A percentile compares a stretch with the other conserved stretches of the same genome.
Conservation (phyloP, 2,113 vertebrate genomes). For the Martes martes region DNA sequence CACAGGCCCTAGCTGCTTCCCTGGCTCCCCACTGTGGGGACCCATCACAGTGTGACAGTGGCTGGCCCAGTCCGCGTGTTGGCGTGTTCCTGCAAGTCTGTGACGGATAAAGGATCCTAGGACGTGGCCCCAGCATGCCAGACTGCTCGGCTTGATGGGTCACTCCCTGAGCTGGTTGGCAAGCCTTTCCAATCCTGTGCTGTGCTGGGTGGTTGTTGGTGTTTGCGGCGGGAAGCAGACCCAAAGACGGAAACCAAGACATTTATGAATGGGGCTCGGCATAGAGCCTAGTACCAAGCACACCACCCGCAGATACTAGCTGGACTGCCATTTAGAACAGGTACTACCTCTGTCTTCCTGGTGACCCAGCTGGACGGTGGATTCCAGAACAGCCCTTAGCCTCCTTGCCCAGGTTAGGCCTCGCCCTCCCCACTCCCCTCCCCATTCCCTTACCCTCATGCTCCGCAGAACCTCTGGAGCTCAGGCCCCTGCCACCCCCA, state of each 20-base stretch:
- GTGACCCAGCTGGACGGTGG: fast-evolving
- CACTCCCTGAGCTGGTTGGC: not conserved
- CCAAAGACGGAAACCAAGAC: not conserved
- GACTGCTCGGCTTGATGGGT: not conserved
- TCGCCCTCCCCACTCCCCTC: fast-evolving
- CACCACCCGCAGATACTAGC: fast-evolving
- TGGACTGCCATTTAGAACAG: not conserved
- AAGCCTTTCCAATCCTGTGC: not conserved
- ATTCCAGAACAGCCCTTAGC: not conserved
- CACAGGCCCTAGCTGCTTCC: not conserved
- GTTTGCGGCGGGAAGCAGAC: not conserved
- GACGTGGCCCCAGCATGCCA: too few species aligned
- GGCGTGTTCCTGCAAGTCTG: not conserved
- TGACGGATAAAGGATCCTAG: not conserved
- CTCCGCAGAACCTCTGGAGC: not conserved
- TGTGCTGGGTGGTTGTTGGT: not conserved
- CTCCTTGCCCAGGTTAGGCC: too few species aligned
- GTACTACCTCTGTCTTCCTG: fast-evolving
- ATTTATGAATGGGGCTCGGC: fast-evolving
- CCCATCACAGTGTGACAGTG: not conserved
- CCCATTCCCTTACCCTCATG: fast-evolving
- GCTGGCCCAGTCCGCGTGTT: not conserved
- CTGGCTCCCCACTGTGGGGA: not conserved
- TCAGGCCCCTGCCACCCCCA: not conserved
- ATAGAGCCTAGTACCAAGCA: not conserved